Evolutionary conservation across 35 echinoderm and acorn worm species (phyloP), one percentile per base, ranked within the genome.

Genomic region (Apostichopus parvimensis): DNA sequence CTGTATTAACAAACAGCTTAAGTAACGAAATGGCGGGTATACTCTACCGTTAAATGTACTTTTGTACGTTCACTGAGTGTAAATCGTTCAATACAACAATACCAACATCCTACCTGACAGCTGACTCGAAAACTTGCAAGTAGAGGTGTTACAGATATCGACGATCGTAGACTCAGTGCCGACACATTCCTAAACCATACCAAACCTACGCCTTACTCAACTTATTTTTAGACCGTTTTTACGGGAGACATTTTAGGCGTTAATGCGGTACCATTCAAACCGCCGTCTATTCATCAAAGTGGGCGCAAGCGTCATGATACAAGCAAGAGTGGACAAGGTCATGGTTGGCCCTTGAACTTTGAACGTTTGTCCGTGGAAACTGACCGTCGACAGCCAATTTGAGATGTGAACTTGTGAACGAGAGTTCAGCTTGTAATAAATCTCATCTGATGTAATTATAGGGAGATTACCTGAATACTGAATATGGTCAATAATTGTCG

Each of bases 61-160:
- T 82, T 82, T 55, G 53, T 34, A 15, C 53, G 9, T 82, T 55
- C 54, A 8, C 23, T 15, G 53, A 17, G 79, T 54, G 79, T 28
- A 82, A 54, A 68, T 18, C 79, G 79, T 82, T 82, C 79, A 56
- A 82, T 82, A 82, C 45, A 82, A 82, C 10, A 12, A 82, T 82
- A 82, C 18, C 34, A 54, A 54, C 79, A 82, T 15, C 79, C 79
- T 55, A 54, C 54, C 54, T 82, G 79, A 82, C 79, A 82, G 79
- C 79, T 82, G 79, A 80, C 53, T 80, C 79, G 23, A 79, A 45
- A 14, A 45, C 77, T 79, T 79, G 77, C 28, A 79, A 79, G 8
- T 14, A 79, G 23, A 79, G 77, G 28, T 79, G 55, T 82, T 55
- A 55, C 9, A 82, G 64, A 68, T 68, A 68, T 68, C 18, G 64